phyloP scores from a whole-genome alignment of 2,888 invertebrate species.

The Lissonota sp. region DNA sequence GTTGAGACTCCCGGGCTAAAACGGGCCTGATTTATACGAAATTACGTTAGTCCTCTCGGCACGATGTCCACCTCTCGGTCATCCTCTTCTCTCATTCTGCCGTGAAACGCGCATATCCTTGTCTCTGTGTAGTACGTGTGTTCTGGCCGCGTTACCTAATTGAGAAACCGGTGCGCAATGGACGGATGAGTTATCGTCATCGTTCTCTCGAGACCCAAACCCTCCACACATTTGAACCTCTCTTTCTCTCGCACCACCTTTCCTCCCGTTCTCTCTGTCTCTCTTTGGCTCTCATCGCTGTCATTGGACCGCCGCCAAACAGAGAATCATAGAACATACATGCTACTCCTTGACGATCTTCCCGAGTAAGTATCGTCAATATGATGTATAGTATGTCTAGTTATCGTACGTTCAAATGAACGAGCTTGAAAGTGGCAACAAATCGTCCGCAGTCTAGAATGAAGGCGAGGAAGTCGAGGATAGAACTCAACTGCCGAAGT shows the following conservation, averaged over 20 bases:
- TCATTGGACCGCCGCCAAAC: constrained; percentile 41
- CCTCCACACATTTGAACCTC: constrained; percentile 64
- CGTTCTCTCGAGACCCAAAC: constrained; percentile 63
- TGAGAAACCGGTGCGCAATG: constrained; percentile 79
- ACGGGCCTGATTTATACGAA: constrained; percentile 80
- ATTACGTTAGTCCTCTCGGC: constrained; percentile 74
- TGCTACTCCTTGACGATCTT: constrained; percentile 21
- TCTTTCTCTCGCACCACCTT: constrained; percentile 37
- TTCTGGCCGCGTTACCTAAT: constrained; percentile 78
- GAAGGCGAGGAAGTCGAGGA: constrained; percentile 1
- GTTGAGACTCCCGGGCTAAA: constrained; percentile 69
- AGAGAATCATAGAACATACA: constrained; percentile 7
- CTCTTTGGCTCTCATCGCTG: constrained; percentile 63
- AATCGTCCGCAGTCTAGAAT: not conserved
- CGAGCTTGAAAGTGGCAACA: not conserved
- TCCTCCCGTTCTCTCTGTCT: constrained; percentile 45
- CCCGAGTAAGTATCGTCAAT: constrained; percentile 30
- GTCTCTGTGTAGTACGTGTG: constrained; percentile 16
- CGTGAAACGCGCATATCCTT: not conserved
- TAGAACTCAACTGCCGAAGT: constrained; percentile 14
- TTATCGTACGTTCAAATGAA: constrained; percentile 16
- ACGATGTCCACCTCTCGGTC: constrained; percentile 64
- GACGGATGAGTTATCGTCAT: constrained; percentile 80
- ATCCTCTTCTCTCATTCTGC: constrained; percentile 11
- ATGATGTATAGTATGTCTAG: constrained; percentile 2